A percentile compares a stretch with the other conserved stretches of the same genome.
Conservation (phyloP, 2,797 vertebrate species). For the Meriones psammophilus region DNA sequence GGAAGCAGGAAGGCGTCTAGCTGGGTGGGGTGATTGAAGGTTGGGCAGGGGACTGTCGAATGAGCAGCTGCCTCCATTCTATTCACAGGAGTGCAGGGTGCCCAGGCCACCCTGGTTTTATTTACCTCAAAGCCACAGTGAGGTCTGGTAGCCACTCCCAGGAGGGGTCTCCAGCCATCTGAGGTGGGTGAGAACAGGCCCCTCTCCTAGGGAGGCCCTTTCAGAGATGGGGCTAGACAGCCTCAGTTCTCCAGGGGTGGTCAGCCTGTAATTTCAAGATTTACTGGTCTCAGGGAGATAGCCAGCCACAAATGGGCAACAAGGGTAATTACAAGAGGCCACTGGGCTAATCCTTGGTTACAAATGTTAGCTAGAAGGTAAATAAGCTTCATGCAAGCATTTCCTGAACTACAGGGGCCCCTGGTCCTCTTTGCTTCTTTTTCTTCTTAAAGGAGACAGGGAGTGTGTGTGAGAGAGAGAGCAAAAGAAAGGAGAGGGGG, state of each 20-base stretch:
- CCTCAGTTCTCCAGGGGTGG: conserved; percentile 88
- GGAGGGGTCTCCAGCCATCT: conserved; percentile 69
- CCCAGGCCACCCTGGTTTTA: conserved; percentile 89
- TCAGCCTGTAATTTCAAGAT: conserved; percentile 90
- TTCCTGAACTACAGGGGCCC: conserved; percentile 83
- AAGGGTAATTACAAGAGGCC: conserved; percentile 89
- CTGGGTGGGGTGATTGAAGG: conserved; percentile 25
- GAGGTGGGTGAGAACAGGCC: conserved; percentile 83
- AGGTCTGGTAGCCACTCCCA: conserved; percentile 85
- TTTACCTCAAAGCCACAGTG: conserved; percentile 87
- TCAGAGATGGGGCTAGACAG: conserved; percentile 86
- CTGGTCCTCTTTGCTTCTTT: conserved; percentile 80
- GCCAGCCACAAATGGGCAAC: conserved; percentile 88
- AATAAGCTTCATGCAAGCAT: conserved; percentile 85
- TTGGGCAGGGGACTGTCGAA: conserved; percentile 72
- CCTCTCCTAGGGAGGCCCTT: conserved; percentile 83
- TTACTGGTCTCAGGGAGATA: conserved; percentile 88
- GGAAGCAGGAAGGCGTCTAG: conserved; percentile 33
- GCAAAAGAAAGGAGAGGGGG: neutral
- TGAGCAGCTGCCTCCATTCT: conserved; percentile 76
- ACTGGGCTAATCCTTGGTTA: conserved; percentile 87
- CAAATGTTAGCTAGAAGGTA: conserved; percentile 89
- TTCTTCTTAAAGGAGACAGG: conserved; percentile 61
- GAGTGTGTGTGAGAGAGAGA: neutral
- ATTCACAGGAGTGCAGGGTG: conserved; percentile 81